Evolutionary conservation across 2,797 vertebrate genomes (phyloP), one percentile per base, ranked within the genome.

Genomic region (Dallia pectoralis): DNA sequence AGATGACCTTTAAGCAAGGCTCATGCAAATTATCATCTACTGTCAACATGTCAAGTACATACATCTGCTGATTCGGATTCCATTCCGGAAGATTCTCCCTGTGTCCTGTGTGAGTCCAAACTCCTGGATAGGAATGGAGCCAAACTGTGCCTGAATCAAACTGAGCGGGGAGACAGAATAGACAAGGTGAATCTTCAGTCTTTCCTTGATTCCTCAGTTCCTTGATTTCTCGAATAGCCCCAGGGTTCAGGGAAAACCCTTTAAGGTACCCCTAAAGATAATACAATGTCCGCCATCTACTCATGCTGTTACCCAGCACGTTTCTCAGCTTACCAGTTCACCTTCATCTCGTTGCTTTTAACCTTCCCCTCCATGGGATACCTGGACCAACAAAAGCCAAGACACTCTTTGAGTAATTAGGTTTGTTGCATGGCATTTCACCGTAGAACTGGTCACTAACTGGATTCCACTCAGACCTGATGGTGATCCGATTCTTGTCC

Each of bases 331-430:
- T 91, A 99, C 98, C 97, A 99, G 87, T 96, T 99, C 61, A 99
- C 92, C 95, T 99, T 99, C 97, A 99, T 99, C 92, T 98, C 93
- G 88, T 89, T 97, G 82, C 92, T 96, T 94, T 95, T 97, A 88
- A 99, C 97, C 87, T 95, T 99, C 85, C 97, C 98, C 48, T 95
- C 94, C 88, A 98, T 91, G 30, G 97, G 96, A 93, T 95, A 99
- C 90, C 97, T 99, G 77, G 76, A 78, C 77, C 81, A 59, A 61
- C 3, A 71, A 81, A 16, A 68, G 27, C 18, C 12, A 62, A 3
- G 18, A 71, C 15, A 6, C 40, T 44, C 8, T 44, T 6, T 49
- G 9, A 22, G 4, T 25, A 16, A 27, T 67, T 15, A 47, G 11
- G 29, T 32, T 44, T 22, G 2, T 4, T 67, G 9, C 12, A 22